Conservation (phyloP, 2,888 invertebrate genomes). For the Pammene fasciana region DNA sequence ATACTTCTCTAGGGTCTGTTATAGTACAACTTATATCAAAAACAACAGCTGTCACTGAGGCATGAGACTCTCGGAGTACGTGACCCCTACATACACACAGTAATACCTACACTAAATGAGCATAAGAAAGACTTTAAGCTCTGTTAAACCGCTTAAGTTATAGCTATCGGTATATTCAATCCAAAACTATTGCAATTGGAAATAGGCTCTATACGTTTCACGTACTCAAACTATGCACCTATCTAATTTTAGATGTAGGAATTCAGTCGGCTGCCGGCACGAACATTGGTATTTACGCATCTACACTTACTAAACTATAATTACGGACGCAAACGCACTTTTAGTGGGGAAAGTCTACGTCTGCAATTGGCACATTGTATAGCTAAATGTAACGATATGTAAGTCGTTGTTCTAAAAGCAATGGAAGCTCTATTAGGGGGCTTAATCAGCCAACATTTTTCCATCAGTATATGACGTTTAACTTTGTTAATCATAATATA, state of each 20-base stretch:
- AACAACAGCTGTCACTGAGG: background rate
- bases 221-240: constrained; percentile 23
- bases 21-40: constrained; percentile 1
- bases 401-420: constrained; percentile 26
- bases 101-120: background rate
- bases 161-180: background rate
- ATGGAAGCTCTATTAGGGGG: constrained; percentile 23
- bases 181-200: constrained; percentile 14
- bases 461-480: background rate
- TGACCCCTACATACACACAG: too few relatives aligned
- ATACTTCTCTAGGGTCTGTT: background rate
- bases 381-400: constrained; percentile 36
- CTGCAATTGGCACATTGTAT: constrained; percentile 16
- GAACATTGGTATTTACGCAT: background rate
- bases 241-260: constrained; percentile 31
- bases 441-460: background rate
- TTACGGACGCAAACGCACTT: background rate
- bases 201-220: constrained; percentile 28
- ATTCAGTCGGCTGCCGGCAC: constrained; percentile 36
- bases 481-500: background rate
- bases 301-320: constrained; percentile 6
- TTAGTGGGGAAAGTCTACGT: background rate
- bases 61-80: too few relatives aligned
- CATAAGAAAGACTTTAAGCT: constrained; percentile 13
- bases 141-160: background rate